Evolutionary conservation across 2,888 invertebrate species (phyloP).

Genomic region (Lasioglossum morio): DNA sequence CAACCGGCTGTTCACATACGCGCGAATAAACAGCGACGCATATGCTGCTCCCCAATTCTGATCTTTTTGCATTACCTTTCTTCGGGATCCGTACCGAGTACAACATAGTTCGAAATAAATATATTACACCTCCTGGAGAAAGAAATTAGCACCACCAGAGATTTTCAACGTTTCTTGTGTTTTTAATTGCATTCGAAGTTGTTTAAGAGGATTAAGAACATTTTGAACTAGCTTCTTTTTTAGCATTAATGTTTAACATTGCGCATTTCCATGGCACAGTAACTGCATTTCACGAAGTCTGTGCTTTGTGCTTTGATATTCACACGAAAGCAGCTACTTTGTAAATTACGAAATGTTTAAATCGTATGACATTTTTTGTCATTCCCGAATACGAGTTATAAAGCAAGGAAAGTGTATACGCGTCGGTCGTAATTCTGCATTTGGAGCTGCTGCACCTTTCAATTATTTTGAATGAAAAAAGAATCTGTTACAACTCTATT

Average conservation of each 20-base stretch:
- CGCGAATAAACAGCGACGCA: conserved; percentile 14
- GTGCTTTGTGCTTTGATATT: too few relatives aligned
- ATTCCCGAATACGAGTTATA: not conserved
- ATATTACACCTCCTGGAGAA: not conserved
- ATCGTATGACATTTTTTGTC: not conserved
- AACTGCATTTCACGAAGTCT: too few relatives aligned
- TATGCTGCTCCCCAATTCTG: not conserved
- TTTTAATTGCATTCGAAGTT: not conserved
- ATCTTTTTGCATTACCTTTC: not conserved
- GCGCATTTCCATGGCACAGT: too few relatives aligned
- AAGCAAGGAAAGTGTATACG: not conserved
- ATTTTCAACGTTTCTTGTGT: too few relatives aligned
- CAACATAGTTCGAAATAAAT: not conserved
- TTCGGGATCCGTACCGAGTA: not conserved
- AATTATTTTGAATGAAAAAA: not conserved
- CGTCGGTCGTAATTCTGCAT: not conserved
- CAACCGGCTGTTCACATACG: not conserved
- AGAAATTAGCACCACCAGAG: too few relatives aligned
- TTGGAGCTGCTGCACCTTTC: not conserved
- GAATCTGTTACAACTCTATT: not conserved
- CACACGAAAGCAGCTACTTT: too few relatives aligned
- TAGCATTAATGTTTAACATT: too few relatives aligned
- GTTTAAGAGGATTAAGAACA: not conserved
- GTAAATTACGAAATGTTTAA: not conserved
- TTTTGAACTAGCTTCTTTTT: not conserved